phyloP scores from a whole-genome alignment of 2,113 vertebrate genomes.

The Chloropsis cyanopogon region DNA sequence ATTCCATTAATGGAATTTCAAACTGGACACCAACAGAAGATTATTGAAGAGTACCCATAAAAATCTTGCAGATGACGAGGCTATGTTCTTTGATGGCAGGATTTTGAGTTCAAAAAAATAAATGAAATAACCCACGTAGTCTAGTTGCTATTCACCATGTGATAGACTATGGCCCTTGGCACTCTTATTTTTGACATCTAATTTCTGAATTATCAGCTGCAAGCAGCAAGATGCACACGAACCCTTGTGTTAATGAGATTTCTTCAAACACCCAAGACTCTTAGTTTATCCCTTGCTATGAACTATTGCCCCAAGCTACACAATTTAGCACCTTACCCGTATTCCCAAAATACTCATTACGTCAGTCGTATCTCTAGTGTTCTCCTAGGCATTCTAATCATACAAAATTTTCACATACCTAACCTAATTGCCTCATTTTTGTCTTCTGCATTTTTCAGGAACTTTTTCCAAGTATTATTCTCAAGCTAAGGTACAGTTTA shows the following conservation, averaged over 20 bases:
- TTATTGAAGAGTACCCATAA: background rate
- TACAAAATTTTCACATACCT: background rate
- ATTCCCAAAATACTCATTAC: conserved; percentile 15
- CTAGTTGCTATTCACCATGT: background rate
- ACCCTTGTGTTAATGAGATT: background rate
- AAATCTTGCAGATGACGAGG: background rate
- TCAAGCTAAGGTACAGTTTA: background rate
- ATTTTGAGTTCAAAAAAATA: background rate
- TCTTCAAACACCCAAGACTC: background rate
- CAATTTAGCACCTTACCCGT: background rate
- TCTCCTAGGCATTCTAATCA: background rate
- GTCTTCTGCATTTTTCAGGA: background rate
- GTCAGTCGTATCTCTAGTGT: background rate
- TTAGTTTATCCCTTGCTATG: background rate
- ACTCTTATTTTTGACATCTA: background rate
- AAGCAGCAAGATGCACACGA: background rate
- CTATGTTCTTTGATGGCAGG: background rate
- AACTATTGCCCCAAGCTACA: background rate
- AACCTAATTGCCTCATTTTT: conserved; percentile 47
- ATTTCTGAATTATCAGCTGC: background rate
- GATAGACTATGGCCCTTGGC: background rate
- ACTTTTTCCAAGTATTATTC: background rate
- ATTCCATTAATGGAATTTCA: background rate
- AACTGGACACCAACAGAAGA: background rate
- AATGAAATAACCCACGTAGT: background rate